phyloP scores from a whole-genome alignment of 2,113 vertebrate species.

The Cyprinodon brontotheroides region DNA sequence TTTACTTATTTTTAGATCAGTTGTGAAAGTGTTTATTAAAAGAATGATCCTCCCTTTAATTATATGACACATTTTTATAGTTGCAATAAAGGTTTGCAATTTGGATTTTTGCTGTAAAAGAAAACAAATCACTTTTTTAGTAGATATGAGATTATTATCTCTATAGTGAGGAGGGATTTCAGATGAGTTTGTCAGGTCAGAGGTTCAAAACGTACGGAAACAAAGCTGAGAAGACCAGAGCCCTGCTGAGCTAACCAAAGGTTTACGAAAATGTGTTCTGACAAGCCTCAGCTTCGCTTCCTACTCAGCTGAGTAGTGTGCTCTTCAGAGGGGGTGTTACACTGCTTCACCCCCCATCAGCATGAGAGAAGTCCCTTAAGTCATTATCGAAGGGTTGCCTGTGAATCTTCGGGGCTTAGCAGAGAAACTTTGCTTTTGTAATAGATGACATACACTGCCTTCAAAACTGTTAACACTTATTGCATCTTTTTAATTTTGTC shows the following conservation, averaged over 20 bases:
- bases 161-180: neutral
- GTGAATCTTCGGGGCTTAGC: neutral
- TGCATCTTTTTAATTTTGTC: neutral
- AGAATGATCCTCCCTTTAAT: neutral
- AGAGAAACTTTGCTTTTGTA: neutral
- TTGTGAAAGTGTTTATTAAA: neutral
- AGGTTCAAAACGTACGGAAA: constrained; percentile 2
- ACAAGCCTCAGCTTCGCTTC: constrained; percentile 21
- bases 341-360: constrained; percentile 13
- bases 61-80: neutral
- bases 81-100: neutral
- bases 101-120: neutral
- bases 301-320: constrained; percentile 7
- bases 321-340: constrained; percentile 3
- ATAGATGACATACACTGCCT: neutral
- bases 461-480: neutral
- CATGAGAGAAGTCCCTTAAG: constrained; percentile 13
- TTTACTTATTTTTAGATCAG: no score
- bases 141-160: neutral
- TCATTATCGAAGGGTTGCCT: constrained; percentile 18
- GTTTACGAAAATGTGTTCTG: constrained; percentile 31
- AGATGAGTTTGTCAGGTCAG: constrained; percentile 9
- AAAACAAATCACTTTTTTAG: neutral
- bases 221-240: neutral
- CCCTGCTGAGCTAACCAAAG: constrained; percentile 28